These are phyloP conservation scores for Tenthredo notha DNA, from an alignment of 2,888 invertebrate species.

Conservation along the genomic window DNA sequence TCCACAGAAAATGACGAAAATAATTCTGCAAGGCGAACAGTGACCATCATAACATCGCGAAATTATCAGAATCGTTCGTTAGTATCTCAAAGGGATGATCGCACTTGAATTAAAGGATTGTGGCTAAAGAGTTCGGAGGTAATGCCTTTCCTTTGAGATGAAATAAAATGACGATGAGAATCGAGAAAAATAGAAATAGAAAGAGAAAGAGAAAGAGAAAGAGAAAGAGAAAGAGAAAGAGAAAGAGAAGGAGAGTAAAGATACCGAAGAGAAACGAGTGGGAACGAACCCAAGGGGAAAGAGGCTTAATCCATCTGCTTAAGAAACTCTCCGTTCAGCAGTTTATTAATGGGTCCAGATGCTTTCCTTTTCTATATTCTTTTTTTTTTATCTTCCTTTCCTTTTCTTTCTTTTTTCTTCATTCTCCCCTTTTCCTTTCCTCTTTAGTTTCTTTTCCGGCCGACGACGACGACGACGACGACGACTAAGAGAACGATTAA, in stretches of 20 bases:
- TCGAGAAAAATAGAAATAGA: background rate
- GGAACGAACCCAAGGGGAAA: constrained; percentile 1
- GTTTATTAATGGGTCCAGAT: constrained; percentile 51
- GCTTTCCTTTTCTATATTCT: constrained; percentile 27
- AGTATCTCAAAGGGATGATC: constrained; percentile 5
- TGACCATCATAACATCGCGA: background rate
- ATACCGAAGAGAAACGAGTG: constrained; percentile 36
- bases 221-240: background rate
- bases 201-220: background rate
- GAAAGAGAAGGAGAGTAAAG: background rate
- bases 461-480: background rate
- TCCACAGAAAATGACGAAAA: background rate
- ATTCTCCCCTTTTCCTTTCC: background rate
- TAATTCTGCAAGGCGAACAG: background rate
- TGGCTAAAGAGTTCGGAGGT: constrained; percentile 19
- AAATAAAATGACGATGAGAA: background rate
- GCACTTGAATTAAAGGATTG: background rate
- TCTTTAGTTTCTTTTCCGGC: constrained; percentile 2
- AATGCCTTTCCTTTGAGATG: background rate
- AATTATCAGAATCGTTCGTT: background rate
- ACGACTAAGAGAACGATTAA: constrained; percentile 18
- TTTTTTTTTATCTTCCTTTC: constrained; percentile 42
- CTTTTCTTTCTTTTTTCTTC: constrained; percentile 25
- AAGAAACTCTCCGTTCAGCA: constrained; percentile 47
- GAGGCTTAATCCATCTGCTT: constrained; percentile 46